Conservation (phyloP, 2,888 invertebrate genomes). For the Hirtodrosophila confusa region DNA sequence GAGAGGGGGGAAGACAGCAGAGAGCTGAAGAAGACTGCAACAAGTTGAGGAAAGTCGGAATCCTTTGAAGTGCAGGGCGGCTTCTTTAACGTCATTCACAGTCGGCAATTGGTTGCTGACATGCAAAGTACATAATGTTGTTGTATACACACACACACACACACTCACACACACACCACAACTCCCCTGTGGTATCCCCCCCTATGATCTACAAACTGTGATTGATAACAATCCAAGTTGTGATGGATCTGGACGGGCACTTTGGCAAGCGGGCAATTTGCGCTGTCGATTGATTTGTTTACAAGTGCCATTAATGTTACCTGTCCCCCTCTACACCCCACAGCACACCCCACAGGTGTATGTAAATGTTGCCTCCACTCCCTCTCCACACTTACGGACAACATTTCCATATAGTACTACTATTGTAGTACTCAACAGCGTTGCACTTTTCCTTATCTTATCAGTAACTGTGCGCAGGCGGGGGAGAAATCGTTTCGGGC, state of each 20-base stretch:
- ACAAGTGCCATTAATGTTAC: slow-evolving; percentile 74
- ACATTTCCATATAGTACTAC: slow-evolving; percentile 41
- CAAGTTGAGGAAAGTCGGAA: slow-evolving; percentile 36
- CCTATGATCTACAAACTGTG: not conserved
- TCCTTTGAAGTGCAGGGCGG: slow-evolving; percentile 60
- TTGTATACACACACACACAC: too few species aligned
- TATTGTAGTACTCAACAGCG: slow-evolving; percentile 3
- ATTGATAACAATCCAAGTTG: slow-evolving; percentile 66
- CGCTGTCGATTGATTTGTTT: slow-evolving; percentile 73
- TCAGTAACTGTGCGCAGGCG: slow-evolving; percentile 29
- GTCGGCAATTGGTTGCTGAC: slow-evolving; percentile 80
- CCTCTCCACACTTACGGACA: slow-evolving; percentile 33
- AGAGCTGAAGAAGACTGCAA: slow-evolving; percentile 23
- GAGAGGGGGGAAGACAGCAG: not conserved
- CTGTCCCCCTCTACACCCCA: not conserved
- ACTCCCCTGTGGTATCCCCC: slow-evolving; percentile 7
- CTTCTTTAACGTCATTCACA: slow-evolving; percentile 50
- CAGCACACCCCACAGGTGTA: slow-evolving; percentile 38
- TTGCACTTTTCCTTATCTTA: slow-evolving; percentile 59
- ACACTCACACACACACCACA: not conserved
- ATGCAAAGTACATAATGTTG: slow-evolving; percentile 82
- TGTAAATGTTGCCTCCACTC: slow-evolving; percentile 62
- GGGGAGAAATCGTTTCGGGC: slow-evolving; percentile 25
- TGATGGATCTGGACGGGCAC: slow-evolving; percentile 37
- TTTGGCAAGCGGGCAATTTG: slow-evolving; percentile 61